A percentile compares a stretch with the other conserved stretches of the same genome.
Conservation (phyloP, 2,113 vertebrate genomes). For the Limnothrissa miodon region DNA sequence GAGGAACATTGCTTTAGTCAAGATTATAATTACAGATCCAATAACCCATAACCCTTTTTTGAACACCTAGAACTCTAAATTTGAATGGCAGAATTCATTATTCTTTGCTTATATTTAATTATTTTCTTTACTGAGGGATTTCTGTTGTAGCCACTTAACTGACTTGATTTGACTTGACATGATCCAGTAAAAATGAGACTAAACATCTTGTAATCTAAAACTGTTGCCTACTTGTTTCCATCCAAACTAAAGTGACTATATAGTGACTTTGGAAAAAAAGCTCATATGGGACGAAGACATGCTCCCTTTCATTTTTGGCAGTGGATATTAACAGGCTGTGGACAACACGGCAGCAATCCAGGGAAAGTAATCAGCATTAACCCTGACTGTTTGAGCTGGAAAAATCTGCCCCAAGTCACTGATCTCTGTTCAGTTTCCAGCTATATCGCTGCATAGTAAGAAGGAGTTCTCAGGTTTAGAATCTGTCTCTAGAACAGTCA, state of each 20-base stretch:
- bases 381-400: not conserved
- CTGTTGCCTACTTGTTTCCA: not conserved
- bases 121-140: not conserved
- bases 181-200: not conserved
- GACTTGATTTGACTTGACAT: too few relatives aligned
- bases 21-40: too few relatives aligned
- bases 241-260: not conserved
- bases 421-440: not conserved
- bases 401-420: slow-evolving; percentile 3
- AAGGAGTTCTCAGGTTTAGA: not conserved
- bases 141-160: too few relatives aligned
- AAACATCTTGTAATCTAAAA: not conserved
- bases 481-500: not conserved
- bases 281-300: not conserved
- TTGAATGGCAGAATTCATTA: too few relatives aligned
- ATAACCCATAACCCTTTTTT: too few relatives aligned
- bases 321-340: not conserved
- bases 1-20: too few relatives aligned
- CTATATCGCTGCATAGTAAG: not conserved
- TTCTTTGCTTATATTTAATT: too few relatives aligned
- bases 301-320: not conserved
- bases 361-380: slow-evolving; percentile 1
- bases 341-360: not conserved
- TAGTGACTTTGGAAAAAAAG: not conserved
- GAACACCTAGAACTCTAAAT: too few relatives aligned